Evolutionary conservation across 1,140 invertebrate species (phyloP), one percentile per base, ranked within the genome.

Genomic region (Copidosoma floridanum): DNA sequence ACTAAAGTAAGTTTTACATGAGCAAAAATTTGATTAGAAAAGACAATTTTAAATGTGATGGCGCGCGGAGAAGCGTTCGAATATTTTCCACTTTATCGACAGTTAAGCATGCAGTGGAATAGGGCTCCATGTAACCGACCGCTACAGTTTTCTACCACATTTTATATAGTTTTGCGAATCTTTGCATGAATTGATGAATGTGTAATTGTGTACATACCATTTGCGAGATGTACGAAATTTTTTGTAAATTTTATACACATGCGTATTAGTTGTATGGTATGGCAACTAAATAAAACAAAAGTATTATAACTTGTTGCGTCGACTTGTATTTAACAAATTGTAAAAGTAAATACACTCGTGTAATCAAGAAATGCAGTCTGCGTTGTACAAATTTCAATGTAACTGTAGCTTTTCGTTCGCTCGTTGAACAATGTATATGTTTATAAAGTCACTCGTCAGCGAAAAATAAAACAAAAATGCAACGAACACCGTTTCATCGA

Each of bases 281-380:
- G 47, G n/a, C 26, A 37, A 53, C 48, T 37, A 57, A 37, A 24
- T 35, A 52, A 44, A 4, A 52, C 14, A 35, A 52, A 29, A 14
- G 20, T 0, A n/a, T 10, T n/a, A n/a, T 20, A 59, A 59, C 40
- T 53, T 35, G 44, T 18, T 26, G 53, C 37, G 20, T 53, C 21
- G 29, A 52, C 46, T n/a, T n/a, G 55, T 57, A 56, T 69, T 57
- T 48, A 66, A 65, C 43, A 67, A 29, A 54, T 53, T 51, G 29
- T 69, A 57, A 60, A 68, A 68, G n/a, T 68, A 70, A 71, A 67
- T 67, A 67, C 65, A 67, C 55, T 60, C 50, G 24, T 35, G 12
- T 68, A 37, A 64, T 57, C 62, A 64, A 68, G 41, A 67, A 64
- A 69, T 61, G 52, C 35, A 44, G 57, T 40, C n/a, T n/a, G n/a